Percentiles rank a stretch among this genome's conserved stretches.
Evolutionary conservation across 2,888 invertebrate species (phyloP).

Genomic region (Steinernema hermaphroditum): DNA sequence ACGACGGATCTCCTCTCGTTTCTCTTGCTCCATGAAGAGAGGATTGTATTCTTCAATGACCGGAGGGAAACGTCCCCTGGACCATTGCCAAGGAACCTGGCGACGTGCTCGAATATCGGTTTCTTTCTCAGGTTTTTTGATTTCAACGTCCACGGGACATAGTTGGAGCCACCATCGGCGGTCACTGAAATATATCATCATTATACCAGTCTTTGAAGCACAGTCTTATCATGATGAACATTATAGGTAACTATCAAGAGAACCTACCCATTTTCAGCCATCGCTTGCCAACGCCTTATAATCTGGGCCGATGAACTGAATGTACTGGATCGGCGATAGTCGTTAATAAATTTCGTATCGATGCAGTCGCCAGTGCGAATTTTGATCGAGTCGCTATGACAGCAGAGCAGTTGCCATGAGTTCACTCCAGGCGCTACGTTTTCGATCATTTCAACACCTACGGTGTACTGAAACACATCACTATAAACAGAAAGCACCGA

Average conservation of each 20-base stretch:
- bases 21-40: slow-evolving; percentile 43
- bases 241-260: not conserved
- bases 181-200: slow-evolving; percentile 39
- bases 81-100: slow-evolving; percentile 51
- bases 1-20: slow-evolving; percentile 40
- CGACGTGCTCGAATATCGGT: slow-evolving; percentile 46
- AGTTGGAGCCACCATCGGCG: slow-evolving; percentile 52
- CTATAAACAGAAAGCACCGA: no score
- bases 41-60: slow-evolving; percentile 43
- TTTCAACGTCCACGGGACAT: slow-evolving; percentile 46
- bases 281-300: slow-evolving; percentile 51
- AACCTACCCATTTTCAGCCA: slow-evolving; percentile 50
- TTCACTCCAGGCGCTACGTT: slow-evolving; percentile 41
- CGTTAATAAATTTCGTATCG: slow-evolving; percentile 53
- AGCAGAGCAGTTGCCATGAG: slow-evolving; percentile 51
- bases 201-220: not conserved
- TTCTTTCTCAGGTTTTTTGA: slow-evolving; percentile 43
- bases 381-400: slow-evolving; percentile 41
- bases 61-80: slow-evolving; percentile 45
- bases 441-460: slow-evolving; percentile 51
- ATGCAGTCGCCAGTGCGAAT: slow-evolving; percentile 47
- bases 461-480: slow-evolving; percentile 45
- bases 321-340: slow-evolving; percentile 47
- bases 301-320: slow-evolving; percentile 51
- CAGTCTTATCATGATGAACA: no score